Conservation (phyloP, 1,140 invertebrate genomes). For the Drosophila bifasciata region DNA sequence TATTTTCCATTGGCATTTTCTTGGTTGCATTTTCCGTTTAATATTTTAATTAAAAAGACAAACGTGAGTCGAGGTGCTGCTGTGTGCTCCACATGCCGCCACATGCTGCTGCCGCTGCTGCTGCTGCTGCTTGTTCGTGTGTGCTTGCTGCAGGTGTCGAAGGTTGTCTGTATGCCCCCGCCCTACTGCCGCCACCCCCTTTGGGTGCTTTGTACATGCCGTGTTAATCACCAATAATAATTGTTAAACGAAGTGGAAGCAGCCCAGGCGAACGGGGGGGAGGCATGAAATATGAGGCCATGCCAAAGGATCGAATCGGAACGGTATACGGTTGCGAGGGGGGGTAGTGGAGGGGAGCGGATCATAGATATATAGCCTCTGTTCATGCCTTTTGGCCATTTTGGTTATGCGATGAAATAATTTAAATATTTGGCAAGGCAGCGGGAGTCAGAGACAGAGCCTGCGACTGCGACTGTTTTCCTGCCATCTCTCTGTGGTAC, state of each 20-base stretch:
- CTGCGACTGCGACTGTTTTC: too few species aligned
- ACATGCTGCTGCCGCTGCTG: conserved; percentile 1
- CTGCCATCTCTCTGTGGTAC: conserved; percentile 9
- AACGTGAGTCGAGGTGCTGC: conserved; percentile 64
- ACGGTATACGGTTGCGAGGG: conserved; percentile 11
- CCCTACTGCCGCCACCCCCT: background rate
- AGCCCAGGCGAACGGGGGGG: background rate
- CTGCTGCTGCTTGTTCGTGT: too few species aligned
- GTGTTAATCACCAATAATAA: conserved; percentile 83
- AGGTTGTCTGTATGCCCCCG: conserved; percentile 59
- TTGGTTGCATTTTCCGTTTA: conserved; percentile 77
- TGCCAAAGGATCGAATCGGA: too few species aligned
- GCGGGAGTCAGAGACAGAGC: conserved; percentile 37
- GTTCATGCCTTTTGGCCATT: conserved; percentile 73
- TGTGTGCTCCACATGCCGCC: conserved; percentile 66
- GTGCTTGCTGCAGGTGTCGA: conserved; percentile 71
- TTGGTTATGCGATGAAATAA: conserved; percentile 81
- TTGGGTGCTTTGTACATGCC: conserved; percentile 65
- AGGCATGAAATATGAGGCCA: too few species aligned
- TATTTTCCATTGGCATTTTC: conserved; percentile 38
- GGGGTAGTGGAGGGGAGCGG: conserved; percentile 12
- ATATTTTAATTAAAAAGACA: conserved; percentile 79
- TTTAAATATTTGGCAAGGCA: conserved; percentile 76
- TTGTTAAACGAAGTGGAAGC: conserved; percentile 79
- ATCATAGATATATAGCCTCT: conserved; percentile 5